Base-by-base conservation (phyloP, 1,140 invertebrate genomes). In the Chelonus insularis region DNA sequence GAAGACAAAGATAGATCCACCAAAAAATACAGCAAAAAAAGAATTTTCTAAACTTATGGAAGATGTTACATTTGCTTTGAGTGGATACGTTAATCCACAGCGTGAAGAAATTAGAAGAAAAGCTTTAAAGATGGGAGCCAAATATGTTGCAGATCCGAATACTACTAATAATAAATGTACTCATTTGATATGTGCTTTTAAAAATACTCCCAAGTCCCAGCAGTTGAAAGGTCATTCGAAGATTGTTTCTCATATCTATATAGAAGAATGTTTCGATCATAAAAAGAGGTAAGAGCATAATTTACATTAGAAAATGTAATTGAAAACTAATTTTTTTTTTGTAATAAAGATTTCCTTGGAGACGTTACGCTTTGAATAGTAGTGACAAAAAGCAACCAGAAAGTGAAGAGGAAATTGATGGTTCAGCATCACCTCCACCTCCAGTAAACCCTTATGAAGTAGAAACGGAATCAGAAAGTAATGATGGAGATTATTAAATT, bases 61-160 rank as follows among this genome's bases (percentile, higher is more conserved):
- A 6, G 70, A 69, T 37, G 47, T 78, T 4, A 68, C 39, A 9
- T 80, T 82, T 70, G 68, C 80, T 14, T 67, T 82, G 3, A 81
- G 79, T 64, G 80, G 80, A 9, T 82, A 82, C 18, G 68, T 76
- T 1, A 81, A 82, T 73, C 80, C 80, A 4, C 70, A 80, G 55
- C 74, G 80, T 54, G 77, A 81, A 52, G 67, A 75, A 12, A 75
- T 81, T 1, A 70, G 79, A 23, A 68, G 61, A 51, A 79, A 82
- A 55, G 79, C 78, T 11, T 32, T 82, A 6, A 56, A 71, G 61
- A 82, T 82, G 80, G 80, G 80, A 2, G 79, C 74, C 2, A 76
- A 66, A 60, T 81, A 82, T 47, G 61, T 79, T 39, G 72, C 70
- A 9, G 57, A 82, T 72, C 79, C 80, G 16, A 74, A 81, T 56